Evolutionary conservation across 2,113 vertebrate genomes (phyloP), one percentile per base, ranked within the genome.

Genomic region (Herpailurus yagouaroundi): DNA sequence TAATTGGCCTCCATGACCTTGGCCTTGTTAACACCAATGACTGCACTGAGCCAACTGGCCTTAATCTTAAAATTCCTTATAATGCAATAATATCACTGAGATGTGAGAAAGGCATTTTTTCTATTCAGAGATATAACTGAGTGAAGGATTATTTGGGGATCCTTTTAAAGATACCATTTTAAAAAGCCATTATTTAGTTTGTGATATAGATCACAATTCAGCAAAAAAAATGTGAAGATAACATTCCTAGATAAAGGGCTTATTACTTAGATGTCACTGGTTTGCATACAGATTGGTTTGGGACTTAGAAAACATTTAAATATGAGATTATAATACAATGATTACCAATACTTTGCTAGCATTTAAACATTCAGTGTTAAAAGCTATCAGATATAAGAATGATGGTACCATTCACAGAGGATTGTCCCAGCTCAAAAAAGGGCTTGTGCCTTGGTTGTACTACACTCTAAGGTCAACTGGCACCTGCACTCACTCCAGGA

Each of bases 101-200:
- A 94, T 38, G 29, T 80, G 48, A 96, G 55, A 95, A 96, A 83
- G 60, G 45, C 1, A 76, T 97, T 97, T 97, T 89, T 27, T 96
- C 31, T 88, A 93, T 81, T 84, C 45, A 74, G 76, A 76, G 57
- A 97, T 81, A 76, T 69, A 96, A 74, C 55, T 76, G 91, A 96
- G 74, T 93, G 57, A 97, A 95, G 86, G 63, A 95, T 93, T 86
- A 84, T 93, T 93, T 87, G 79, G 86, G 41, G 45, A 88, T 77
- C 13, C 33, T 93, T 95, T 95, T 89, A 91, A 98, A 96, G 89
- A 76, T 80, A 92, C 31, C 55, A 82, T 89, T 89, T 83, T 80
- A 93, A 81, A 98, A 94, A 50, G 86, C 41, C 38, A 97, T 93
- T 94, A 98, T 96, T 96, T 96, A 94, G 57, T 89, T 91, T 97